Evolutionary conservation across 2,888 invertebrate genomes (phyloP), one percentile per base, ranked within the genome.

Genomic region (Oligia fasciuncula): DNA sequence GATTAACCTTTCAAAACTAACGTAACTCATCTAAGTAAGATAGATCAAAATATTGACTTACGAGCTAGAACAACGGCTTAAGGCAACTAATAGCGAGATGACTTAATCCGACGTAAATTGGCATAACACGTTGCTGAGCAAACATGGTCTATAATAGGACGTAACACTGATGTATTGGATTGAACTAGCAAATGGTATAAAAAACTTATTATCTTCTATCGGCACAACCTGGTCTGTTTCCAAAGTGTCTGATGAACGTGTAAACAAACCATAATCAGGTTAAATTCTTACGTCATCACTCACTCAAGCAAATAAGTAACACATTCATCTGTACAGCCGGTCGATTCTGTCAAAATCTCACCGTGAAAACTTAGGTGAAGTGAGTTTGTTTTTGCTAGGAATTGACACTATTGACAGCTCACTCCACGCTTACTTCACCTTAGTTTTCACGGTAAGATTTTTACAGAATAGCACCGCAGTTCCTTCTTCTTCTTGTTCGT

Each of bases 31-130:
- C 23, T 35, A 51, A 67, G 40, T 71, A 60, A 65, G 35, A n/a
- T 29, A 49, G n/a, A 54, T 70, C 72, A 23, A 46, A 63, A 80
- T 72, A 63, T 65, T 54, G 57, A 70, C 35, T 1, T 51, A 54
- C 29, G 63, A 69, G 23, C 29, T 17, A 29, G 13, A 46, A 35
- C 51, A 51, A n/a, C 13, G 76, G 75, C 49, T 80, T 57, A 17
- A 19, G 29, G 49, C 49, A 76, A 84, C 40, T 80, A 77, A 80
- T 80, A 75, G 57, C 14, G 35, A 69, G 72, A 73, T 54, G 73
- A 75, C 29, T 57, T 85, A 84, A 77, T 80, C 73, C 73, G 70
- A 71, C 73, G 54, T 71, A 76, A 84, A 77, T 67, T 78, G 75
- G 40, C 51, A 62, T 40, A 46, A 49, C 57, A 8, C 19, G 35